Evolutionary conservation across 2,113 vertebrate genomes (phyloP), one percentile per base, ranked within the genome.

Genomic region (Maccullochella peelii): DNA sequence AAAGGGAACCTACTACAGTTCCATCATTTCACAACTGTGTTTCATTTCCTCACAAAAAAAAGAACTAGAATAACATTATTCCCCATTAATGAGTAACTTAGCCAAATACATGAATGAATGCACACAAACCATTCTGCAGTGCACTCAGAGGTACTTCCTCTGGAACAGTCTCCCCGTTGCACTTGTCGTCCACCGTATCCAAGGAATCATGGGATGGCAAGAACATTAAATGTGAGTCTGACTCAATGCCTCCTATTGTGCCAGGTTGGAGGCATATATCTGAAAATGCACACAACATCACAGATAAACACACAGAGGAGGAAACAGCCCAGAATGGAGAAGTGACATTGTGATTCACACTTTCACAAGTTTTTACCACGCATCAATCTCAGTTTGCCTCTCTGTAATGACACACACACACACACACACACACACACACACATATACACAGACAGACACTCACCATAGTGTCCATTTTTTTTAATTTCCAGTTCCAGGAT

Each of bases 401-500:
- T 52, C 30, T 50, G n/a, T 55, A 52, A 38, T 14, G 0, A 30
- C 42, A 27, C 40, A 20, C 65, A 25, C 44, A 52, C 0, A 6
- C 5, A 44, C 27, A 27, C 55, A 44, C 33, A 57, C 33, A 63
- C 59, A 55, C 27, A 55, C 42, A 66, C 67, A 33, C 75, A 69
- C 10, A 47, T 16, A n/a, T 52, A 75, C 55, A 58, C 21, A 76
- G 58, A 38, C 5, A 67, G 36, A 52, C 25, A 95, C 97, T 97
- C 89, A 99, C 98, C 95, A 16, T 95, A 98, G 21, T 94, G 93
- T 47, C 98, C 97, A 0, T 94, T 88, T 3, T 61, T 88, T 63
- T 96, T 96, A 80, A 99, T 90, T 5, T 94, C 94, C 58, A 99
- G 88, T 77, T 99, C 97, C 6, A 95, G 93, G 77, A 98, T 82